Evolutionary conservation across 2,113 vertebrate genomes (phyloP).

Genomic region (Ploceus nigricollis): DNA sequence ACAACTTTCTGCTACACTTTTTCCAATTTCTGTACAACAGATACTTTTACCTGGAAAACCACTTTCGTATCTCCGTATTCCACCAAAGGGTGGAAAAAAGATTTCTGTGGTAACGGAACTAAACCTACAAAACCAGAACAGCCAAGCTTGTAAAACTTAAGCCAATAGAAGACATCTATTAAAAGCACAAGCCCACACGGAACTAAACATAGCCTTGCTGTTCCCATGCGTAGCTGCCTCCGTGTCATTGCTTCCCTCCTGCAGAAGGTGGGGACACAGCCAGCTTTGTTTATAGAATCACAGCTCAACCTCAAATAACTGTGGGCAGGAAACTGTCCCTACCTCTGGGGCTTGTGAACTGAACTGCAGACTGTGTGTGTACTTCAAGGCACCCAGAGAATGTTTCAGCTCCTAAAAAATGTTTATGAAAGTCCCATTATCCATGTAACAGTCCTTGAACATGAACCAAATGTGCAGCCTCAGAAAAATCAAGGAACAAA

Average conservation of each 20-base stretch:
- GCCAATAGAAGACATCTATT: background rate
- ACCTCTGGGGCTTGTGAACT: background rate
- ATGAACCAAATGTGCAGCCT: background rate
- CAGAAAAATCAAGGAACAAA: background rate
- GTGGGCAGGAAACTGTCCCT: background rate
- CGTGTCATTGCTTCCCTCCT: background rate
- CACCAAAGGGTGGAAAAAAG: background rate
- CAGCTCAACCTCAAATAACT: background rate
- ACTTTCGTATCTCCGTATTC: background rate
- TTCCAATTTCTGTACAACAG: background rate
- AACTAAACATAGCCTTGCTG: background rate
- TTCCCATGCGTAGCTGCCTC: background rate
- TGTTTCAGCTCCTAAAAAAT: background rate
- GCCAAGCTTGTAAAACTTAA: background rate
- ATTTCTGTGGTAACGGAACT: background rate
- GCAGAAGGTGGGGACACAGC: background rate
- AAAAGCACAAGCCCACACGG: background rate
- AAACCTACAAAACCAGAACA: background rate
- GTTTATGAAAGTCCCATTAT: fast-evolving
- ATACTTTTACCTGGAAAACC: background rate
- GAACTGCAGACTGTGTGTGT: background rate
- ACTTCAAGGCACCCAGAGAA: background rate
- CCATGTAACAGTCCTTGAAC: background rate
- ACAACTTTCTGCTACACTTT: background rate
- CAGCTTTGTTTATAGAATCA: background rate